phyloP scores from a whole-genome alignment of 2,797 vertebrate species.

The Columba guinea region DNA sequence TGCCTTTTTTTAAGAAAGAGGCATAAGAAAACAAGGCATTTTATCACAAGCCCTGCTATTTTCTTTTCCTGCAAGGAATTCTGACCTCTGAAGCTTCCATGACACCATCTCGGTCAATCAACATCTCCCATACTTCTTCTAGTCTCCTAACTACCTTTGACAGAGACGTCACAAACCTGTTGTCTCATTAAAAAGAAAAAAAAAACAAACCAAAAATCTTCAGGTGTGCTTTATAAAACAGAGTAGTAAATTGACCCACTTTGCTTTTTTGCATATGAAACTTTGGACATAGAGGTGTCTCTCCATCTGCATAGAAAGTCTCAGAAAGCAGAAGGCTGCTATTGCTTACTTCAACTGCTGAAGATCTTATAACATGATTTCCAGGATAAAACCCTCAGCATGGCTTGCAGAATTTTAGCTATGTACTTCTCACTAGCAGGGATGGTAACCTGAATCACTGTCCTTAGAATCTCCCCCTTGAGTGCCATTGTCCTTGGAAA shows the following conservation, averaged over 20 bases:
- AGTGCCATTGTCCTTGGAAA: background rate
- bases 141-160: background rate
- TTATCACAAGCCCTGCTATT: background rate
- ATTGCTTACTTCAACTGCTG: background rate
- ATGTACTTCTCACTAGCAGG: background rate
- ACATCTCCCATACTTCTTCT: rapidly evolving
- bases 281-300: background rate
- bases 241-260: background rate
- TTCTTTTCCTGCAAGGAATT: background rate
- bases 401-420: background rate
- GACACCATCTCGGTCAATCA: background rate
- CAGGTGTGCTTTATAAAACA: background rate
- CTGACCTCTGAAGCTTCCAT: background rate
- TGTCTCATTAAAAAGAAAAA: background rate
- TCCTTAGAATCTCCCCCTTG: background rate
- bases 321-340: background rate
- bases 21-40: background rate
- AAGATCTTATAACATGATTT: background rate
- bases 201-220: background rate
- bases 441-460: background rate
- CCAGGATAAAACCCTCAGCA: background rate
- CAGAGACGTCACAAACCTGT: background rate
- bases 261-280: background rate
- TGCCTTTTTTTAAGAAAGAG: background rate
- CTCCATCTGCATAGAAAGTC: background rate